Percentiles rank a stretch among this genome's conserved stretches.
Evolutionary conservation across 2,113 vertebrate species (phyloP).

Genomic region (Saiga tatarica): DNA sequence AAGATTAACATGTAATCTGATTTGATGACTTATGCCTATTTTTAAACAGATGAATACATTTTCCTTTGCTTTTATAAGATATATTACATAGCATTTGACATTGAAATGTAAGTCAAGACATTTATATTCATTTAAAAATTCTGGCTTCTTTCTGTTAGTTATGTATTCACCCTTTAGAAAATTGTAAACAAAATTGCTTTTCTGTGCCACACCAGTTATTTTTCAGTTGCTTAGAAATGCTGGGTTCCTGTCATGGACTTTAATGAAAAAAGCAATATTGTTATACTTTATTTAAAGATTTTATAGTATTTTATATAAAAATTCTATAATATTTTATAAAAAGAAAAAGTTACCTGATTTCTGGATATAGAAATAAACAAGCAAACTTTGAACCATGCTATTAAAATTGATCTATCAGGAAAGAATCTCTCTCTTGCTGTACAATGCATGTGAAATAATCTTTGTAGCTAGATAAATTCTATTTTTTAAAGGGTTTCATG

Average conservation of each 20-base stretch:
- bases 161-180: constrained; percentile 28
- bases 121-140: constrained; percentile 9
- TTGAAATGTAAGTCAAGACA: neutral
- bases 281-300: neutral
- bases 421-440: neutral
- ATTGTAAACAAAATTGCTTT: neutral
- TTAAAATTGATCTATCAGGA: neutral
- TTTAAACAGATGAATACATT: neutral
- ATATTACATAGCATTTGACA: neutral
- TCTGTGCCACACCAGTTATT: neutral
- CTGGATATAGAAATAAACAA: neutral
- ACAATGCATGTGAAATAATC: neutral
- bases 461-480: neutral
- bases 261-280: constrained; percentile 41
- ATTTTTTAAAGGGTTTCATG: neutral
- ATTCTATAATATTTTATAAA: neutral
- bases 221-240: neutral
- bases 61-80: neutral
- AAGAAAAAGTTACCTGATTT: neutral
- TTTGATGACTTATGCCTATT: constrained; percentile 16
- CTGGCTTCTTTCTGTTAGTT: neutral
- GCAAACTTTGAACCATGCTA: neutral
- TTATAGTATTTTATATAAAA: neutral
- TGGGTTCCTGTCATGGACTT: neutral
- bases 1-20: neutral